Evolutionary conservation across 2,113 vertebrate species (phyloP), one percentile per base, ranked within the genome.

Genomic region (Helogale parvula): DNA sequence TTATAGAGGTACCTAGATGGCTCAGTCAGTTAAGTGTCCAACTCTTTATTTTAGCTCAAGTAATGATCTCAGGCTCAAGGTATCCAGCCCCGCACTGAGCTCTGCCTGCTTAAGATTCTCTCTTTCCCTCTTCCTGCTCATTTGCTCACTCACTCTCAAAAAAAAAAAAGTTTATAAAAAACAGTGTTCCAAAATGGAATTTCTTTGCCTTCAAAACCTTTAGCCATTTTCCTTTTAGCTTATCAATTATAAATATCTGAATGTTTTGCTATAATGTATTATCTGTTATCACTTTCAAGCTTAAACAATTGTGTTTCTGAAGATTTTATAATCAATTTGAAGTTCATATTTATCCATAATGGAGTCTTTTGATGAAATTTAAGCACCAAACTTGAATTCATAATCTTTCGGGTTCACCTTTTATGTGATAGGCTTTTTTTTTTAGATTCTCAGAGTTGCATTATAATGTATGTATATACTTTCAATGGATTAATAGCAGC

Each of bases 181-280:
- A 7, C 35, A 3, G 19, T 81, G 45, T 47, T 96, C 13, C 31
- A 86, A 74, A 88, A 50, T 85, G 35, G 19, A 82, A 82, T 66
- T 96, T 94, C 29, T 96, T 21, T 86, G 29, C 72, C 23, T 90
- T 90, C 63, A 93, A 89, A 96, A 57, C 45, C 25, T 80, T 54
- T 81, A 81, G 31, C 35, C 35, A 74, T 94, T 94, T 81, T 72
- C 45, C n/a, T 71, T 54, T 71, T 72, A 72, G 41, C 10, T 90
- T 90, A 41, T 76, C 38, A 45, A 35, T 83, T 92, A 60, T 19
- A 94, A 87, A 77, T 19, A 96, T 84, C 45, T 90, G 65, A 91
- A 45, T 92, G 33, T 77, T 88, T 87, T 92, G 29, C 47, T 88
- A 2, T 52, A 88, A 77, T 29, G 45, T 87, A 71, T 77, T 41